phyloP scores from a whole-genome alignment of 2,888 invertebrate genomes.

The Parapristionchus giblindavisi region DNA sequence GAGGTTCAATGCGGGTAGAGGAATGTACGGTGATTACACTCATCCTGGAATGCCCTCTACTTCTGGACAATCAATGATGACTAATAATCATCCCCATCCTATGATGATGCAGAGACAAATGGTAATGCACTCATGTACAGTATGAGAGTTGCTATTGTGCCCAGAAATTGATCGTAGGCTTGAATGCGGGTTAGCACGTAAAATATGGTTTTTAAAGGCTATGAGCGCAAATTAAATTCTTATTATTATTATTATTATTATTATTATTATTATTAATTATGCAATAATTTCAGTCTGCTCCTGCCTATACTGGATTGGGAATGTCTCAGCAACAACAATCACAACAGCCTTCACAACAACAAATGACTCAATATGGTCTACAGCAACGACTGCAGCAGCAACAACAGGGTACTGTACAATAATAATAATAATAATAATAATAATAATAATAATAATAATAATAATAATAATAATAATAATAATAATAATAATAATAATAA shows the following conservation, averaged over 20 bases:
- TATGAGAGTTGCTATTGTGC: too few relatives aligned
- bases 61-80: slow-evolving; percentile 9
- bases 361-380: too few relatives aligned
- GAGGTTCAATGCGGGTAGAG: background rate
- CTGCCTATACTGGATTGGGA: slow-evolving; percentile 19
- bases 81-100: background rate
- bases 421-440: too few relatives aligned
- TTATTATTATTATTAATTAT: background rate
- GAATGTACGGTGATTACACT: background rate
- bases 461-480: too few relatives aligned
- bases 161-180: too few relatives aligned
- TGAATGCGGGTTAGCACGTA: too few relatives aligned
- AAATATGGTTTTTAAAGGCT: background rate
- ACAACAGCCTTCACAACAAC: too few relatives aligned
- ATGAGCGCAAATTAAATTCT: background rate
- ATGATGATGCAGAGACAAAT: slow-evolving; percentile 34
- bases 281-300: slow-evolving; percentile 13
- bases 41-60: background rate
- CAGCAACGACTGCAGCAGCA: slow-evolving; percentile 1
- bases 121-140: slow-evolving; percentile 3
- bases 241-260: background rate
- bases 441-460: too few relatives aligned
- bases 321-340: background rate
- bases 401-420: background rate
- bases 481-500: too few relatives aligned